Base-by-base conservation (phyloP, 2,797 vertebrate genomes). In the Numenius phaeopus region DNA sequence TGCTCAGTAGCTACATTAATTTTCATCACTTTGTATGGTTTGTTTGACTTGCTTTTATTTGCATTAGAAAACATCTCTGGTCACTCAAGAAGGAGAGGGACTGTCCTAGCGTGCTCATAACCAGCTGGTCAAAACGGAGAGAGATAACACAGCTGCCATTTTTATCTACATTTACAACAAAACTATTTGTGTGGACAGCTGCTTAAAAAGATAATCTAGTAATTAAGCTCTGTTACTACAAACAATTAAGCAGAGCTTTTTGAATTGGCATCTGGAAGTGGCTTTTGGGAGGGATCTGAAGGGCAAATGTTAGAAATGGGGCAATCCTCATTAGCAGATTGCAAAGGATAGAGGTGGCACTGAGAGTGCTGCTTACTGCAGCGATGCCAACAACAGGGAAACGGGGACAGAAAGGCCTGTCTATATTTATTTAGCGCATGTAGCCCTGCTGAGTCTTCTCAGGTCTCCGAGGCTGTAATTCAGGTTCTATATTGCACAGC, bases 201-300 rank as follows among this genome's bases (percentile, higher is more conserved):
- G 49, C 57, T 90, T 52, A 44, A 83, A 89, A 89, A 55, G 76
- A 84, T 79, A 87, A 46, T 76, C 27, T 80, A 39, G 84, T 76
- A 77, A 94, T 86, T 88, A 92, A 78, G 16, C 27, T 81, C 61
- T 94, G 70, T 66, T 83, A 87, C 67, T 87, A 54, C 42, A 94
- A 69, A 67, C 62, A 79, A 67, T 54, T 85, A 57, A 55, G 8
- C 30, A 16, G 18, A 75, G 14, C 42, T 85, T 89, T 73, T 75
- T 49, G 24, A 83, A 57, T 26, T 75, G 55, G 29, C 29, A 58
- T 61, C 70, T 87, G 79, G 30, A 91, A 88, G 52, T 61, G 44
- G 75, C 2, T 3, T 78, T 94, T 85, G 29, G 72, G 40, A 76
- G 22, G 42, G 20, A 79, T 54, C 47, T 81, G 44, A 76, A 69